A percentile compares a stretch with the other conserved stretches of the same genome.
Evolutionary conservation across 2,797 vertebrate genomes (phyloP).

Genomic region (Esox masquinongy): DNA sequence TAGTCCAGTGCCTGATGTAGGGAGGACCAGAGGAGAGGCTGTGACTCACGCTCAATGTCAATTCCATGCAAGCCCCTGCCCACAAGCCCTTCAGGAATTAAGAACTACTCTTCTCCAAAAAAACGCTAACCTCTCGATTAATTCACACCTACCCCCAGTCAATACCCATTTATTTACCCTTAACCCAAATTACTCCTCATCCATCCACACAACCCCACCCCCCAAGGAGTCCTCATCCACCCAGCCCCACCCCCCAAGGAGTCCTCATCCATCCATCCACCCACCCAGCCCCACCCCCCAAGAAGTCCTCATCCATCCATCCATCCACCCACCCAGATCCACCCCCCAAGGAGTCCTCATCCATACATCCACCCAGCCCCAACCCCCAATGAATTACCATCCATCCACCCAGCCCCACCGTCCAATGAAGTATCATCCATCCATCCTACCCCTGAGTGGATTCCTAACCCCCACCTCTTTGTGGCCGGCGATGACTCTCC

Average conservation of each 20-base stretch:
- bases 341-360: too few relatives aligned
- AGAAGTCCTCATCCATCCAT: not conserved
- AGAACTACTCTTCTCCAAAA: not conserved
- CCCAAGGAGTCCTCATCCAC: too few relatives aligned
- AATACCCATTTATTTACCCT: too few relatives aligned
- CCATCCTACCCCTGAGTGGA: not conserved
- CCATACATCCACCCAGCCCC: too few relatives aligned
- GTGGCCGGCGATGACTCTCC: constrained; percentile 92
- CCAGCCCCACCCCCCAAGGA: too few relatives aligned
- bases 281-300: too few relatives aligned
- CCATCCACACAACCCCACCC: too few relatives aligned
- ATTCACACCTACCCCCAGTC: too few relatives aligned
- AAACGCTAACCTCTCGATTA: not conserved
- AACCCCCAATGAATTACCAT: too few relatives aligned
- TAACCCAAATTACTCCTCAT: too few relatives aligned
- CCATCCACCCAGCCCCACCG: too few relatives aligned
- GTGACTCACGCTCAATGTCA: not conserved
- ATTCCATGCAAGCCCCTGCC: not conserved
- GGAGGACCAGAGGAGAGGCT: not conserved
- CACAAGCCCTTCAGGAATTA: not conserved
- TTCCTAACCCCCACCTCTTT: constrained; percentile 72
- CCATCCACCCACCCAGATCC: not conserved
- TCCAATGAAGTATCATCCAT: too few relatives aligned
- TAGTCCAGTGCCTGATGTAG: constrained; percentile 85
- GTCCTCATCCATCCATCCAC: not conserved